These are phyloP conservation scores for Cyrtorhinus lividipennis DNA, from an alignment of 1,140 invertebrate species.

Conservation along the genomic window DNA sequence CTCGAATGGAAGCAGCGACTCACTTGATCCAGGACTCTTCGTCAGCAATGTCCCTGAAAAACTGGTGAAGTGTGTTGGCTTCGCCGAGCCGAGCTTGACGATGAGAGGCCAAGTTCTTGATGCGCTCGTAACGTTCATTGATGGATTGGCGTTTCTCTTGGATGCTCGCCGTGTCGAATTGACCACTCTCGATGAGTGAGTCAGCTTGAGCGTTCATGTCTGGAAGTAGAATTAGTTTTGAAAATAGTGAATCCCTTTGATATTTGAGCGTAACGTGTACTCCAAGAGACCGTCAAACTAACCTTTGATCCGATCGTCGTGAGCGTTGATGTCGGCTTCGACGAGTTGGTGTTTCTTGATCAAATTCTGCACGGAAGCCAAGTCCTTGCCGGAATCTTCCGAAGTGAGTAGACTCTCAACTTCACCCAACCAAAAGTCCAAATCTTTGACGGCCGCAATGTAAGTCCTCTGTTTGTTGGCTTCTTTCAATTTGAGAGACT, in stretches of 20 bases:
- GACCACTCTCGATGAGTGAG: slow-evolving; percentile 82
- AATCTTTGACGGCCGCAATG: slow-evolving; percentile 98
- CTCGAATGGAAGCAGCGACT: slow-evolving; percentile 24
- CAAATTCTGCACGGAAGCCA: slow-evolving; percentile 96
- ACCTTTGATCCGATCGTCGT: slow-evolving; percentile 90
- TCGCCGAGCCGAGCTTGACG: slow-evolving; percentile 79
- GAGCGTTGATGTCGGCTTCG: slow-evolving; percentile 90
- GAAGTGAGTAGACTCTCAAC: slow-evolving; percentile 91
- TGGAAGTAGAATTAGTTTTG: slow-evolving; percentile 26
- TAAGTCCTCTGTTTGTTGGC: slow-evolving; percentile 98
- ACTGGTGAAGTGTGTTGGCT: slow-evolving; percentile 95
- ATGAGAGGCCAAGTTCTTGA: slow-evolving; percentile 84
- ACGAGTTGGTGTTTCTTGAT: slow-evolving; percentile 98
- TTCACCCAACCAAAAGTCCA: slow-evolving; percentile 99
- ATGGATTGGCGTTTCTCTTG: slow-evolving; percentile 85
- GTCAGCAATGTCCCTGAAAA: slow-evolving; percentile 98
- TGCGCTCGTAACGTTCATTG: slow-evolving; percentile 85
- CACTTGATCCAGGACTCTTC: slow-evolving; percentile 99
- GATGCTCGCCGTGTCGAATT: slow-evolving; percentile 86
- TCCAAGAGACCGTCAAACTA: neutral
- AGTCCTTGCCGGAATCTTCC: slow-evolving; percentile 95
- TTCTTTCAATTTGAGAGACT: slow-evolving; percentile 94
- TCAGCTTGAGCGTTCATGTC: slow-evolving; percentile 91
- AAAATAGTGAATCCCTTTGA: slow-evolving; percentile 1
- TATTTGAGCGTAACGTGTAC: neutral